These are phyloP conservation scores for Zygaena filipendulae DNA, from an alignment of 2,888 invertebrate genomes.

Conservation along the genomic window DNA sequence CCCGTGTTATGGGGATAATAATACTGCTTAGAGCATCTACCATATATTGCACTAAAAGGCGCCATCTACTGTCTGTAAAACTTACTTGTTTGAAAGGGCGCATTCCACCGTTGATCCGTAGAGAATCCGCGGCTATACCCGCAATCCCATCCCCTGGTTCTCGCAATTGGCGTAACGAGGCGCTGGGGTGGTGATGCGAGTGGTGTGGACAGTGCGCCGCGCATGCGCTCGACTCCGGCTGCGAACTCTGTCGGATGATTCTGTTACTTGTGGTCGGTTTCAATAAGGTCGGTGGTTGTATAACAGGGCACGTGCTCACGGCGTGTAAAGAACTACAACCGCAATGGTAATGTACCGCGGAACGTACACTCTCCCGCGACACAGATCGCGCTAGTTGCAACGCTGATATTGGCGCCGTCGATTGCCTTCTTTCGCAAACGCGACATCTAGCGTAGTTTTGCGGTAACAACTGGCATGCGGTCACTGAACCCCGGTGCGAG, in stretches of 20 bases:
- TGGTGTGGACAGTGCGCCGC: conserved; percentile 73
- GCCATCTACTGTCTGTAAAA: conserved; percentile 41
- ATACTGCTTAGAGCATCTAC: too few species aligned
- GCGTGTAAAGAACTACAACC: conserved; percentile 64
- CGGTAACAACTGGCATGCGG: conserved; percentile 74
- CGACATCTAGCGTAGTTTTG: conserved; percentile 73
- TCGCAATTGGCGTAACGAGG: conserved; percentile 86
- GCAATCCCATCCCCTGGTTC: conserved; percentile 90
- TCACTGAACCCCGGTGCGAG: conserved; percentile 72
- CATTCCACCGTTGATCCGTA: conserved; percentile 96
- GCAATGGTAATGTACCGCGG: conserved; percentile 74
- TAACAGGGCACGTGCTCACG: conserved; percentile 73
- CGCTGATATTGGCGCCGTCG: conserved; percentile 81
- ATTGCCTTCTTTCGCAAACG: conserved; percentile 82
- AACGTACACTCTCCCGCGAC: conserved; percentile 84
- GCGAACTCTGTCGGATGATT: conserved; percentile 90
- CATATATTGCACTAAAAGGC: too few species aligned
- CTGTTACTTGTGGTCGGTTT: conserved; percentile 78
- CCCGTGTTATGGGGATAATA: too few species aligned
- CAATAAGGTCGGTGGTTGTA: conserved; percentile 77
- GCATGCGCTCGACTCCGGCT: conserved; percentile 80
- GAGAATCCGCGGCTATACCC: conserved; percentile 94
- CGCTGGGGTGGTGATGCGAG: conserved; percentile 79
- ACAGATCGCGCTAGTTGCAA: conserved; percentile 85
- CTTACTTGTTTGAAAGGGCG: conserved; percentile 95